phyloP scores from a whole-genome alignment of 2,888 invertebrate species.

The Cremastinae sp. region DNA sequence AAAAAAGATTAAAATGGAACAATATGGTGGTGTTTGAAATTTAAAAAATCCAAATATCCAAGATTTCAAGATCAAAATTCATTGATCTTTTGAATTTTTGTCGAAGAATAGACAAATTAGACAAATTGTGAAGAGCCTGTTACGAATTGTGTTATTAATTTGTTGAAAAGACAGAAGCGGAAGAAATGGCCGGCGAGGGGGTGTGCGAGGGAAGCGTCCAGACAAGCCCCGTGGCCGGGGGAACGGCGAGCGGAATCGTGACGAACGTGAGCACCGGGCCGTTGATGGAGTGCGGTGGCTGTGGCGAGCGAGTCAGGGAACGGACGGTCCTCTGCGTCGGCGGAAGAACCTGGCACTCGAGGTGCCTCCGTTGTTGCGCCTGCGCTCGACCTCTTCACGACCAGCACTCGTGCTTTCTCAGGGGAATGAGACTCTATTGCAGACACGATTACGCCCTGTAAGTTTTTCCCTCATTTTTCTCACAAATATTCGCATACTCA shows the following conservation, averaged over 20 bases:
- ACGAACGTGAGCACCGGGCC: constrained; percentile 91
- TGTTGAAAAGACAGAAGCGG: constrained; percentile 73
- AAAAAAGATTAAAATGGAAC: no score
- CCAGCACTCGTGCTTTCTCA: constrained; percentile 95
- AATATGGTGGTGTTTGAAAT: no score
- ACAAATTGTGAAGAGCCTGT: no score
- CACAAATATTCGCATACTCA: background rate
- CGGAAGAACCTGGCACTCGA: constrained; percentile 95
- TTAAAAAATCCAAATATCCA: no score
- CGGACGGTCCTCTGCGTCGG: constrained; percentile 84
- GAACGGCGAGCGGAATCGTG: constrained; percentile 67
- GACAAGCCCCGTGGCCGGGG: constrained; percentile 63
- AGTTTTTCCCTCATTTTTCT: constrained; percentile 82
- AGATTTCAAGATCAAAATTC: no score
- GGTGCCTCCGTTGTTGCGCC: constrained; percentile 94
- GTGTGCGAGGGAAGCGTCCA: constrained; percentile 71
- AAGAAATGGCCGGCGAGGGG: constrained; percentile 72
- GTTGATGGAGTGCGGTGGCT: constrained; percentile 82
- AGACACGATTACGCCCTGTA: constrained; percentile 97
- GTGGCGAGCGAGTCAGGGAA: constrained; percentile 77
- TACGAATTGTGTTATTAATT: background rate
- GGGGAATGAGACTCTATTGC: constrained; percentile 95
- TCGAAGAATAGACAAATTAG: no score
- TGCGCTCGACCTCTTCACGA: constrained; percentile 94
- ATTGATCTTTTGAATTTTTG: no score